Evolutionary conservation across 2,113 vertebrate species (phyloP).

Genomic region (Archocentrus centrarchus): DNA sequence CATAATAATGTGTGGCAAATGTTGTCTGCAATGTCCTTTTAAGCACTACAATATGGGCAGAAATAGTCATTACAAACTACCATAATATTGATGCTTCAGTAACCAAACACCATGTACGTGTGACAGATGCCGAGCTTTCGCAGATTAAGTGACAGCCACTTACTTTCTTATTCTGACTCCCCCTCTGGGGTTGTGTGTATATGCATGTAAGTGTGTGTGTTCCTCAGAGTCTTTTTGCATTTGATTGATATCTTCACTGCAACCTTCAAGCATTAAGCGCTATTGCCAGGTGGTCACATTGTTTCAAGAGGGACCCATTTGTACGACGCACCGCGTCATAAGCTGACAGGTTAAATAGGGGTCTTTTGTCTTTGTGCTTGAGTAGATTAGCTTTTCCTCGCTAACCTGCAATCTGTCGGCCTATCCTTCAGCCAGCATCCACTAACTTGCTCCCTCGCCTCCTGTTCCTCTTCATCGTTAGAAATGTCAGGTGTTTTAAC

Average conservation of each 20-base stretch:
- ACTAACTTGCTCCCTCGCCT: not conserved
- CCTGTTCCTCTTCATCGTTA: not conserved
- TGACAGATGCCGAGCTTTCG: constrained; percentile 43
- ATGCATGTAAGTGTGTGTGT: not conserved
- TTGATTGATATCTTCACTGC: constrained; percentile 61
- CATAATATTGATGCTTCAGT: constrained; percentile 19
- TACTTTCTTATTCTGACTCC: constrained; percentile 23
- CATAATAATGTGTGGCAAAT: not conserved
- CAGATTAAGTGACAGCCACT: constrained; percentile 32
- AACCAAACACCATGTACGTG: constrained; percentile 24
- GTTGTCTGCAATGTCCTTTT: not conserved
- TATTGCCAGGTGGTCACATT: constrained; percentile 28
- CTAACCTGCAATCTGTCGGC: constrained; percentile 31
- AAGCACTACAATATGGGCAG: not conserved
- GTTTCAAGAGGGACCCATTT: constrained; percentile 51
- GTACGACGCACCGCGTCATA: constrained; percentile 59
- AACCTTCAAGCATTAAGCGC: constrained; percentile 44
- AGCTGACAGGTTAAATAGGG: constrained; percentile 63
- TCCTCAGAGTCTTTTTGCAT: constrained; percentile 17
- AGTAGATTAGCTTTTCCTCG: constrained; percentile 33
- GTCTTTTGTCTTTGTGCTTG: constrained; percentile 65
- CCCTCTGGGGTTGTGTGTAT: not conserved
- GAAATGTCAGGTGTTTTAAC: not conserved
- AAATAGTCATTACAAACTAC: constrained; percentile 9
- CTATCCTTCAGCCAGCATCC: not conserved